Evolutionary conservation across 2,113 vertebrate species (phyloP).

Genomic region (Hiodon tergisus): DNA sequence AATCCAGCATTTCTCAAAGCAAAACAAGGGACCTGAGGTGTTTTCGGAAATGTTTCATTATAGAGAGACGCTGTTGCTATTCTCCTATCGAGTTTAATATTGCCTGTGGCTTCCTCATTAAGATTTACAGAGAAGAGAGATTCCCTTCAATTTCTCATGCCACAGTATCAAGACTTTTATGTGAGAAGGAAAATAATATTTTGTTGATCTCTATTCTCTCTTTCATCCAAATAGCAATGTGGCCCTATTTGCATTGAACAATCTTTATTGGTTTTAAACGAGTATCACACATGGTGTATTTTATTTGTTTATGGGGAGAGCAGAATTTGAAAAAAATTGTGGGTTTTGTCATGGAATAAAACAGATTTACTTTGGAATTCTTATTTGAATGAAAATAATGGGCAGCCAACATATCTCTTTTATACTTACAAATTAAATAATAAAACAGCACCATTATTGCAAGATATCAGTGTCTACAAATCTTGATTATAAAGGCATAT

Average conservation of each 20-base stretch:
- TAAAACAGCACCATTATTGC: too few relatives aligned
- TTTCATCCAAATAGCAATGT: too few relatives aligned
- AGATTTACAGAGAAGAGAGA: background rate
- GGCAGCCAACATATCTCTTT: too few relatives aligned
- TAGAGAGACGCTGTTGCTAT: background rate
- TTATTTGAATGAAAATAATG: background rate
- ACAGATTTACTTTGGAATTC: background rate
- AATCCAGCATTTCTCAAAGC: too few relatives aligned
- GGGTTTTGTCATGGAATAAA: too few relatives aligned
- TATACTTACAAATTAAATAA: too few relatives aligned
- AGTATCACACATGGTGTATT: background rate
- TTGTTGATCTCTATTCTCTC: too few relatives aligned
- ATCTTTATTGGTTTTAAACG: background rate
- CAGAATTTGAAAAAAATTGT: background rate
- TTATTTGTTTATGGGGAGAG: background rate
- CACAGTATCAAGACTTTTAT: background rate
- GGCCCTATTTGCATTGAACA: too few relatives aligned
- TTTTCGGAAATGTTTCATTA: conserved; percentile 10
- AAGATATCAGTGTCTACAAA: too few relatives aligned
- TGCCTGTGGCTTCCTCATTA: background rate
- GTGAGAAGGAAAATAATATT: background rate
- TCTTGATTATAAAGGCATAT: too few relatives aligned
- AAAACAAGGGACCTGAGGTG: too few relatives aligned
- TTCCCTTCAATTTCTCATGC: background rate
- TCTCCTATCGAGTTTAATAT: background rate